Evolutionary conservation across 1,140 invertebrate species (phyloP), one percentile per base, ranked within the genome.

Genomic region (Drosophila serrata): DNA sequence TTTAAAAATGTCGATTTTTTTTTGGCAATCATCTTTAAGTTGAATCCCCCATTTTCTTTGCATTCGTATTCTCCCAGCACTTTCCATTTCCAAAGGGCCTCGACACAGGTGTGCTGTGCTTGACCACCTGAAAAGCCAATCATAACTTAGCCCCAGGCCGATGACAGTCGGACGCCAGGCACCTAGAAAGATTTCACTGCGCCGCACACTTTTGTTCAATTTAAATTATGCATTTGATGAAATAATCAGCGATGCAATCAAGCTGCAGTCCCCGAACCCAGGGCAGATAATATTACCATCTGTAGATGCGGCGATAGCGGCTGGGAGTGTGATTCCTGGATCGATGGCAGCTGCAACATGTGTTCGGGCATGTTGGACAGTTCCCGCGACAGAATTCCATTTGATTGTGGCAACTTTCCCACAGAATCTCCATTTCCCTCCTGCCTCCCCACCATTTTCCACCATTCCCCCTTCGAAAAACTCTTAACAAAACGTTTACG

Each of bases 231-330:
- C 84, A 74, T 75, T 70, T 85, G 85, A 88, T 80, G 84, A 88
- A 88, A 88, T 79, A 88, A 88, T 88, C 85, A 90, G 74, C 69
- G 84, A 43, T 90, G 85, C 86, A 88, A 88, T 88, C 85, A 90
- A 81, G 85, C 74, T 61, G 27, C 61, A 78, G 68, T 70, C 64
- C 56, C 65, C 35, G 49, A 51, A 31, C 53, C 53, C 62, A 19
- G 53, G 56, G 27, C 33, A 86, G 80, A 79, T 87, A 80, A 80
- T 79, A 63, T 82, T 82, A 82, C 80, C 46, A 69, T 59, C 70
- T 58, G 31, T 9, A 72, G 82, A 82, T 79, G 51, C 48, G 55
- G 19, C 51, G 79, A 82, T 84, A 68, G 9, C 64, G 68, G 81
- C 45, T 65, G 29, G 46, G 77, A 55, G 48, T 53, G 70, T 60